Conservation (phyloP, 2,113 vertebrate species). For the Paratilapia polleni region DNA sequence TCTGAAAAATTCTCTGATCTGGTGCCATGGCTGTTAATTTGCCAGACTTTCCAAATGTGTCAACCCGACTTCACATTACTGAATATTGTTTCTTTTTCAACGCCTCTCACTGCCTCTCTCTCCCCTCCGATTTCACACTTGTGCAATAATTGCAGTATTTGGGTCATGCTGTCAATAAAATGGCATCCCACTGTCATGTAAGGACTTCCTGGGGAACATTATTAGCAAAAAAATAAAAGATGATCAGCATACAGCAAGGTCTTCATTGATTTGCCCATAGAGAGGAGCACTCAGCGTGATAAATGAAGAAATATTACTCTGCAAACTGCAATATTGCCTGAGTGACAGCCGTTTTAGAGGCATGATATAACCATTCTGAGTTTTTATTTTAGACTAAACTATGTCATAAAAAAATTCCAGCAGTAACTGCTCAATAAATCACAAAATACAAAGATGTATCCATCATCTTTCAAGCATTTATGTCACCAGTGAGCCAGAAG, state of each 20-base stretch:
- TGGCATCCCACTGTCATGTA: slow-evolving; percentile 40
- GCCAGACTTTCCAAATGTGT: slow-evolving; percentile 44
- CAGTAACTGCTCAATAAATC: slow-evolving; percentile 50
- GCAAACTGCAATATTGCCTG: slow-evolving; percentile 32
- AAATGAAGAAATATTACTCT: slow-evolving; percentile 51
- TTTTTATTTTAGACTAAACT: slow-evolving; percentile 61
- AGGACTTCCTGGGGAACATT: slow-evolving; percentile 38
- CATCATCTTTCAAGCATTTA: slow-evolving; percentile 41
- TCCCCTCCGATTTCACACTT: slow-evolving; percentile 10
- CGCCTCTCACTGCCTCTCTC: background rate
- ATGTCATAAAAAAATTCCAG: slow-evolving; percentile 48
- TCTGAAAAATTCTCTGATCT: slow-evolving; percentile 52
- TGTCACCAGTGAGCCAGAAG: slow-evolving; percentile 20
- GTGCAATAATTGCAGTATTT: slow-evolving; percentile 47
- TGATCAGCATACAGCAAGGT: slow-evolving; percentile 39
- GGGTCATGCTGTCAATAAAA: slow-evolving; percentile 59
- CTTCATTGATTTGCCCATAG: slow-evolving; percentile 50
- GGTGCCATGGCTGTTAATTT: slow-evolving; percentile 51
- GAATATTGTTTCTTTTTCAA: slow-evolving; percentile 59
- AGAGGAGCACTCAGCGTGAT: slow-evolving; percentile 23
- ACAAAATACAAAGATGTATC: slow-evolving; percentile 36
- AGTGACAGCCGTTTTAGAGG: slow-evolving; percentile 44
- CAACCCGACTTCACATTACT: slow-evolving; percentile 13
- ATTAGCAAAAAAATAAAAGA: slow-evolving; percentile 45
- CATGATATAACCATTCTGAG: slow-evolving; percentile 48